phyloP scores from a whole-genome alignment of 2,888 invertebrate species.

The Stenoptilia bipunctidactyla region DNA sequence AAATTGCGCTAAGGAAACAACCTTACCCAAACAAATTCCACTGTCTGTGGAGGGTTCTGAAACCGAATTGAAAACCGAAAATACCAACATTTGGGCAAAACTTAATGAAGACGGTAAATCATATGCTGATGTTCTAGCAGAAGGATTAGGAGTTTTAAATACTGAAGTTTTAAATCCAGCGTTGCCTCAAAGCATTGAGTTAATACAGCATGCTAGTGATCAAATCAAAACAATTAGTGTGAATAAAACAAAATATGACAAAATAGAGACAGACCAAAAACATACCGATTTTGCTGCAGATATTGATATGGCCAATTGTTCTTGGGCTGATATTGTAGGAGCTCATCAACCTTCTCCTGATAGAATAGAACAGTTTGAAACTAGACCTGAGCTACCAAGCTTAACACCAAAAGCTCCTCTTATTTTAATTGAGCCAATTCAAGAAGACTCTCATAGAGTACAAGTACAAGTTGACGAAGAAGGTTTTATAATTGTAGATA shows the following conservation, averaged over 20 bases:
- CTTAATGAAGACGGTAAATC: conserved; percentile 73
- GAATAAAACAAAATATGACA: neutral
- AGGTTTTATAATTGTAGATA: conserved; percentile 61
- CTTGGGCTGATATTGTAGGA: conserved; percentile 59
- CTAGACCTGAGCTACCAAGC: no score
- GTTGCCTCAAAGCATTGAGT: neutral
- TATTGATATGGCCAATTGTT: conserved; percentile 22
- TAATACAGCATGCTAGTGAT: conserved; percentile 11
- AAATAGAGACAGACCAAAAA: neutral
- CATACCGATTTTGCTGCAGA: neutral
- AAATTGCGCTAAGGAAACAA: conserved; percentile 18
- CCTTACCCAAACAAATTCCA: no score
- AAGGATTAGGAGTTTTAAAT: conserved; percentile 22
- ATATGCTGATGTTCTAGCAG: conserved; percentile 77
- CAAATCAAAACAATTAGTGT: conserved; percentile 17
- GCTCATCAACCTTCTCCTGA: conserved; percentile 43
- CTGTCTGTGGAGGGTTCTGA: neutral
- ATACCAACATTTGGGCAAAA: conserved; percentile 62
- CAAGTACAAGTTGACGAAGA: conserved; percentile 43
- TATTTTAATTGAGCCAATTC: conserved; percentile 48
- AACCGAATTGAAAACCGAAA: conserved; percentile 1
- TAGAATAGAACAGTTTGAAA: conserved; percentile 25
- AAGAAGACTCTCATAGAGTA: conserved; percentile 26
- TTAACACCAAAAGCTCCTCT: conserved; percentile 27
- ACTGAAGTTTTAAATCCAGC: conserved; percentile 15